These are phyloP conservation scores for Agriopis leucophaearia DNA, from an alignment of 2,888 invertebrate species.

Conservation along the genomic window DNA sequence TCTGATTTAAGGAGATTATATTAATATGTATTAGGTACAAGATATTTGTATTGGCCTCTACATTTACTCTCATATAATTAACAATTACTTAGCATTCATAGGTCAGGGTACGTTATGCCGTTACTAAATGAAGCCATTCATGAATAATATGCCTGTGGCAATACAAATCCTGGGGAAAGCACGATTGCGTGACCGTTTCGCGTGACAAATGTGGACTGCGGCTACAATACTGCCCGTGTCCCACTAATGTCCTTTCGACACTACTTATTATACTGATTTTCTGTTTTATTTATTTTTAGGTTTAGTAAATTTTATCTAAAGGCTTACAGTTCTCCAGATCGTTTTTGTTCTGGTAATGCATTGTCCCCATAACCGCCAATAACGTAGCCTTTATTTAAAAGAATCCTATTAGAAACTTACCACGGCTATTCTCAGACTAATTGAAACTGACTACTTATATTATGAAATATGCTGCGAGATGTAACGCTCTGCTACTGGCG, in stretches of 20 bases:
- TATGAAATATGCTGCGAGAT: constrained; percentile 76
- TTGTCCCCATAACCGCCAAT: constrained; percentile 1
- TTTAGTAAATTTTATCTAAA: constrained; percentile 24
- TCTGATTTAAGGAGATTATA: not conserved
- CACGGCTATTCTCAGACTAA: constrained; percentile 43
- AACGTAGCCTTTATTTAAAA: constrained; percentile 17
- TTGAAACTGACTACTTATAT: constrained; percentile 62
- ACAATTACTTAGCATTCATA: constrained; percentile 15
- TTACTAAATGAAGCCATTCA: constrained; percentile 62
- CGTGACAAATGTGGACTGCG: constrained; percentile 68
- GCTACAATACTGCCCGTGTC: constrained; percentile 62
- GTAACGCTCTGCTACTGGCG: constrained; percentile 60
- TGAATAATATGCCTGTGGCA: constrained; percentile 52
- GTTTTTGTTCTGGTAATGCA: constrained; percentile 17
- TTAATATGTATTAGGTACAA: not conserved
- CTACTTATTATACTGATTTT: constrained; percentile 41
- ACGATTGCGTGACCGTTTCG: constrained; percentile 74
- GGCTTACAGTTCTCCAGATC: constrained; percentile 5
- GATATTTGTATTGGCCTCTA: not conserved
- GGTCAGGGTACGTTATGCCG: constrained; percentile 10
- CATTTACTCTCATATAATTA: not conserved
- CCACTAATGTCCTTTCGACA: constrained; percentile 58
- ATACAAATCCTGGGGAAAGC: constrained; percentile 70
- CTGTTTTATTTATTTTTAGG: constrained; percentile 41
- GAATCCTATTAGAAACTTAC: not conserved